phyloP scores from a whole-genome alignment of 2,113 vertebrate genomes.

The Elephas maximus region DNA sequence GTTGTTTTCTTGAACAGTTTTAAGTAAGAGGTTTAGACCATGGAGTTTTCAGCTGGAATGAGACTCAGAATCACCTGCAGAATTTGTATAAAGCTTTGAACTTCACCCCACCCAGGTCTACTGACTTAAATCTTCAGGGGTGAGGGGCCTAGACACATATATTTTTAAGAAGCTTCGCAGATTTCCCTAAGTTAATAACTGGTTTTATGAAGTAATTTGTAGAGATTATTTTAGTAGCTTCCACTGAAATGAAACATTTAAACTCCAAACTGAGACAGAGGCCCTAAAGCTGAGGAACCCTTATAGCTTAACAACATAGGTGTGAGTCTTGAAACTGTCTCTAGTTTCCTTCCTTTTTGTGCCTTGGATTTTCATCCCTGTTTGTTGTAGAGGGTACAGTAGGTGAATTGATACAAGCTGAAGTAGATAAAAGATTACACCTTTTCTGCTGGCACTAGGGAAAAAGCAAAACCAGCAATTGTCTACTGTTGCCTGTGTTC shows the following conservation, averaged over 20 bases:
- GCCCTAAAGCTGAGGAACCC: background rate
- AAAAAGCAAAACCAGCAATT: background rate
- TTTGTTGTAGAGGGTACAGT: background rate
- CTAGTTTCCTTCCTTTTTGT: background rate
- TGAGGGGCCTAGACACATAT: background rate
- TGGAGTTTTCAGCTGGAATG: constrained; percentile 27
- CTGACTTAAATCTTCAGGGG: background rate
- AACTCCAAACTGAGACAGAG: background rate
- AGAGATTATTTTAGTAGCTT: constrained; percentile 2
- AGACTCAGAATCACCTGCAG: constrained; percentile 20
- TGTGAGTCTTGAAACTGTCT: background rate
- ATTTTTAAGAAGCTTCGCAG: background rate
- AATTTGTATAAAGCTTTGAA: constrained; percentile 30
- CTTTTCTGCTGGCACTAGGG: background rate
- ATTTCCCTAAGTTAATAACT: background rate
- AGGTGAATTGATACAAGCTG: background rate
- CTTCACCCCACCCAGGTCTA: background rate
- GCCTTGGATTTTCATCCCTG: background rate
- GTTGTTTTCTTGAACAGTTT: constrained; percentile 11
- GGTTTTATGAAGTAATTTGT: constrained; percentile 15
- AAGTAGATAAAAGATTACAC: background rate
- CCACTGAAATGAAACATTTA: constrained; percentile 45
- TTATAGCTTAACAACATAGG: background rate
- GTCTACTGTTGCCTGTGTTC: background rate
- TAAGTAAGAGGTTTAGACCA: constrained; percentile 43